These are phyloP conservation scores for Pseudonaja textilis DNA, from an alignment of 2,113 vertebrate species.

Conservation along the genomic window DNA sequence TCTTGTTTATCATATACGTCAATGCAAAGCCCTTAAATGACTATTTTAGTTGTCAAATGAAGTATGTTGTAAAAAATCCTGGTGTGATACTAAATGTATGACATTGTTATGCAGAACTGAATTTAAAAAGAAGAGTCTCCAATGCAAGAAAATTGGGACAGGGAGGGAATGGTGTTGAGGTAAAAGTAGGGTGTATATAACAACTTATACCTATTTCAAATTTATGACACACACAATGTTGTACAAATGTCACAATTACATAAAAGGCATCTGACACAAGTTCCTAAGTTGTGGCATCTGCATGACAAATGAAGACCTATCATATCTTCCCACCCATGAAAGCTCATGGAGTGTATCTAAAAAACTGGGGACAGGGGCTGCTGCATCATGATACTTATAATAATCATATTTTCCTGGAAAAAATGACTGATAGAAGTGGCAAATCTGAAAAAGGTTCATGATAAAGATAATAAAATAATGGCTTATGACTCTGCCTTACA, in stretches of 20 bases:
- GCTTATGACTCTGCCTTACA: background rate
- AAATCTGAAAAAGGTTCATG: background rate
- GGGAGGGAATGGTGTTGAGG: background rate
- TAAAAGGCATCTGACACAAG: background rate
- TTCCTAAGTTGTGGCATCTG: background rate
- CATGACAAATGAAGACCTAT: background rate
- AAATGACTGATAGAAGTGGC: background rate
- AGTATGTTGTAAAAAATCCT: background rate
- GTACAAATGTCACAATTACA: background rate
- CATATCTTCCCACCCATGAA: background rate
- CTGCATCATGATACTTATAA: background rate
- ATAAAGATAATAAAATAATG: background rate
- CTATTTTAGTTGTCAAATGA: background rate
- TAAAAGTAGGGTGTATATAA: background rate
- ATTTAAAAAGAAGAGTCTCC: background rate
- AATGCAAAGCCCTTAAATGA: background rate
- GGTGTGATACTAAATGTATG: background rate
- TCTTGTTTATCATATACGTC: background rate
- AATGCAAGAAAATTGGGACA: background rate
- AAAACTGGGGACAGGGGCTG: background rate
- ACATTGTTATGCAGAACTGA: background rate
- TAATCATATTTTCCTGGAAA: background rate
- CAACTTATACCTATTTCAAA: background rate
- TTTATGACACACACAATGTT: background rate
- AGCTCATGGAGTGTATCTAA: background rate